Conservation (phyloP, 2,797 vertebrate species). For the Sebastes dallii region DNA sequence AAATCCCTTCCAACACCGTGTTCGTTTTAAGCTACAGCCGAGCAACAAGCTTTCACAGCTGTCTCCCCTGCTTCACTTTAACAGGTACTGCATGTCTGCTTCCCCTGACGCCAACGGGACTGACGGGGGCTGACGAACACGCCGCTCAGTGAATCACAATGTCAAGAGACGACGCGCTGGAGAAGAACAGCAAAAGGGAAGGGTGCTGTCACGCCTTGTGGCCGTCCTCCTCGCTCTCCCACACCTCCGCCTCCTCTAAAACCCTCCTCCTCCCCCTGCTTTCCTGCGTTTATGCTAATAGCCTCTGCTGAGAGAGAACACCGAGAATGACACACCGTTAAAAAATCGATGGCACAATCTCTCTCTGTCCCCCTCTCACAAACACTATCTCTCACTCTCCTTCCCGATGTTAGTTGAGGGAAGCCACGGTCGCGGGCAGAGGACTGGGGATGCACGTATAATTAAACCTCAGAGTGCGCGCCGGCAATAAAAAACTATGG, state of each 20-base stretch:
- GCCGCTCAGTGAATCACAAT: slow-evolving; percentile 68
- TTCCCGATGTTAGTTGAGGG: slow-evolving; percentile 16
- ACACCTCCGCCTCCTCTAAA: slow-evolving; percentile 11
- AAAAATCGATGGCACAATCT: slow-evolving; percentile 64
- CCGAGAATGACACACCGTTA: slow-evolving; percentile 39
- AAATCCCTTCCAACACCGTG: slow-evolving; percentile 69
- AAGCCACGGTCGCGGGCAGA: slow-evolving; percentile 37
- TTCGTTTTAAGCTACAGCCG: slow-evolving; percentile 66
- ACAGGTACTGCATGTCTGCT: slow-evolving; percentile 72
- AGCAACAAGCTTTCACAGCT: slow-evolving; percentile 79
- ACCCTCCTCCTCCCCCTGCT: neutral
- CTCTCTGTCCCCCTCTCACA: slow-evolving; percentile 39
- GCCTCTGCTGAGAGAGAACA: slow-evolving; percentile 49
- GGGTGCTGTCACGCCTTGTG: slow-evolving; percentile 68
- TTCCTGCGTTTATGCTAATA: slow-evolving; percentile 72
- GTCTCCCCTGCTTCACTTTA: slow-evolving; percentile 75
- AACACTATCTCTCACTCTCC: slow-evolving; percentile 27
- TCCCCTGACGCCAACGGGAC: slow-evolving; percentile 45
- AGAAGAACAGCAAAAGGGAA: slow-evolving; percentile 59
- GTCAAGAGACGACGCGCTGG: slow-evolving; percentile 54
- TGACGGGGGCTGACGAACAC: slow-evolving; percentile 62
- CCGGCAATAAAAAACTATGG: slow-evolving; percentile 33
- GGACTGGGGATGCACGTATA: slow-evolving; percentile 67
- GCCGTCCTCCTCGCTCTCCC: slow-evolving; percentile 60
- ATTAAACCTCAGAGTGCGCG: slow-evolving; percentile 72